Conservation (phyloP, 2,888 invertebrate genomes). For the Lomographa bimaculata region DNA sequence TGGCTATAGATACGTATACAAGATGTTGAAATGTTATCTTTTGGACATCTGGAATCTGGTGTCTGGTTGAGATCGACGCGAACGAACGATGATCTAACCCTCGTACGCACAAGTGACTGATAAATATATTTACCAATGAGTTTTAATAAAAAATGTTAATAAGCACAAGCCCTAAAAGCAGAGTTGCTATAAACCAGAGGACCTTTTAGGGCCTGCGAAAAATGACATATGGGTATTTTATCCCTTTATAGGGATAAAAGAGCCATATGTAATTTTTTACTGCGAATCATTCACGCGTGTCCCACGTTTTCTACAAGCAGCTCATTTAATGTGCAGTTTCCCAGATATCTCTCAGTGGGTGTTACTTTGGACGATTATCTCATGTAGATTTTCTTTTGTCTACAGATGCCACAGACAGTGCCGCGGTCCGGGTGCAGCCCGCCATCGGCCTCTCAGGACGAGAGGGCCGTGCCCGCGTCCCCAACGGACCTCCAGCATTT, state of each 20-base stretch:
- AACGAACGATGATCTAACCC: constrained; percentile 40
- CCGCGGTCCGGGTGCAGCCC: constrained; percentile 90
- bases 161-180: constrained; percentile 9
- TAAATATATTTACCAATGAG: constrained; percentile 24
- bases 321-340: too few species aligned
- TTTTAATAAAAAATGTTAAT: constrained; percentile 1
- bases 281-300: too few species aligned
- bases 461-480: constrained; percentile 82
- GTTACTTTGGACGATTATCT: too few species aligned
- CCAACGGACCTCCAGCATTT: constrained; percentile 78
- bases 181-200: too few species aligned
- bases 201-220: too few species aligned
- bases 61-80: constrained; percentile 42
- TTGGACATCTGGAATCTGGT: constrained; percentile 60
- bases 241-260: too few species aligned
- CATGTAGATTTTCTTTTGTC: constrained; percentile 55
- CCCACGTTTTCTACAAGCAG: too few species aligned
- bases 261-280: too few species aligned
- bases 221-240: too few species aligned
- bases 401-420: constrained; percentile 93
- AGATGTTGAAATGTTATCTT: constrained; percentile 40
- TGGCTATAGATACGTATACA: constrained; percentile 48
- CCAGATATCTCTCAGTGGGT: too few species aligned
- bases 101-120: constrained; percentile 19
- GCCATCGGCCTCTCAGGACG: constrained; percentile 89